These are phyloP conservation scores for Anastrepha ludens DNA, from an alignment of 1,140 invertebrate species.

Conservation along the genomic window DNA sequence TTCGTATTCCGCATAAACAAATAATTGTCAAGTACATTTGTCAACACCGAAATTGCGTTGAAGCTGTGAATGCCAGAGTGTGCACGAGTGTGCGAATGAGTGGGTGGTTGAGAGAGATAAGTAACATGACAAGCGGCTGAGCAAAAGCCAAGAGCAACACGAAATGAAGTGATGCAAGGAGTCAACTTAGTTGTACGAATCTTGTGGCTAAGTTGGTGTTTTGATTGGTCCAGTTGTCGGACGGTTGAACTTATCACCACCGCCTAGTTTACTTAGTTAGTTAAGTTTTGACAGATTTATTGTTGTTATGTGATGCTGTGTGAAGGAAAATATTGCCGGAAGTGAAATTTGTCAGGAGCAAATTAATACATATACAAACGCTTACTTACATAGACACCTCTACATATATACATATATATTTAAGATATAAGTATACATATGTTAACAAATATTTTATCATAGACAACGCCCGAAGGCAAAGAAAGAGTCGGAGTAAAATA, in stretches of 20 bases:
- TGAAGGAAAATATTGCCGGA: background rate
- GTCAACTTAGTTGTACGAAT: background rate
- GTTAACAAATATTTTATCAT: background rate
- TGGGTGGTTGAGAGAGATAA: background rate
- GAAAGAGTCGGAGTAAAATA: background rate
- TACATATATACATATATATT: background rate
- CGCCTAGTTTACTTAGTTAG: background rate
- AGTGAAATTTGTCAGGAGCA: background rate
- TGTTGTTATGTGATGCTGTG: background rate
- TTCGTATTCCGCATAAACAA: slow-evolving; percentile 46
- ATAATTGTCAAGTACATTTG: slow-evolving; percentile 50
- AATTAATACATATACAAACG: background rate
- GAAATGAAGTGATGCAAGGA: background rate
- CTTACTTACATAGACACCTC: background rate
- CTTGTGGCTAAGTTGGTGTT: background rate
- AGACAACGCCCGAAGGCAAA: background rate
- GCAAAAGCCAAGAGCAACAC: background rate
- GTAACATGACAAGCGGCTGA: slow-evolving; percentile 14
- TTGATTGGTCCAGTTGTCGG: background rate
- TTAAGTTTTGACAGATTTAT: background rate
- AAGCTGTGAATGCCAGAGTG: background rate
- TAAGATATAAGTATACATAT: background rate
- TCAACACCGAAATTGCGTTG: slow-evolving; percentile 31
- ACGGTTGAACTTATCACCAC: background rate
- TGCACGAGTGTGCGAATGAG: background rate